phyloP scores from a whole-genome alignment of 1,140 invertebrate species.

The Chrysoperla carnea region DNA sequence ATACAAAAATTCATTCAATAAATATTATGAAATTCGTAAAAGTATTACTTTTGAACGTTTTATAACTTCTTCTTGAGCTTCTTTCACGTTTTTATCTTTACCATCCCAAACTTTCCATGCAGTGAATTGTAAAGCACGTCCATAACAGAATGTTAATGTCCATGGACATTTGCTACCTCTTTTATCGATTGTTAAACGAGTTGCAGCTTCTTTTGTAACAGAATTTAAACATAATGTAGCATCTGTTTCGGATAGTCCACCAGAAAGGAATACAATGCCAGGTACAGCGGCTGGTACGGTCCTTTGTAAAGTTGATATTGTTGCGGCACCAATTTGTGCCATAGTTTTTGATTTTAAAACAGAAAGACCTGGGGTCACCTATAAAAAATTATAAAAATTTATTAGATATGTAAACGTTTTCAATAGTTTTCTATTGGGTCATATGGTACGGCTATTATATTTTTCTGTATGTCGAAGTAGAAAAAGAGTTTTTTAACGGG shows the following conservation, averaged over 20 bases:
- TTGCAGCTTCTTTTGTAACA: slow-evolving; percentile 61
- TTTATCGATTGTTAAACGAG: background rate
- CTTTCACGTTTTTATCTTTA: slow-evolving; percentile 66
- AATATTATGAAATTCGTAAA: slow-evolving; percentile 4
- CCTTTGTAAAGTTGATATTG: slow-evolving; percentile 75
- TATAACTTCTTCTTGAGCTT: slow-evolving; percentile 74
- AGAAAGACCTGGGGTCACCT: slow-evolving; percentile 70
- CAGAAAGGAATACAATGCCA: slow-evolving; percentile 85
- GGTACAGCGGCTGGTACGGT: slow-evolving; percentile 85
- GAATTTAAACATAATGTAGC: slow-evolving; percentile 88
- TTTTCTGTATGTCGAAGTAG: no score
- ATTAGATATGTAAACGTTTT: no score
- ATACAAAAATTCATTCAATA: background rate
- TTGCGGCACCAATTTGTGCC: slow-evolving; percentile 68
- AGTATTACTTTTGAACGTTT: slow-evolving; percentile 82
- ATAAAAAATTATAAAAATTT: background rate
- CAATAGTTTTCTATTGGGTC: no score
- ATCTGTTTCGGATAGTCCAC: slow-evolving; percentile 93
- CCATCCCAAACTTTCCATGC: slow-evolving; percentile 86
- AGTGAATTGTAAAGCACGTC: slow-evolving; percentile 76
- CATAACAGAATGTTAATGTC: slow-evolving; percentile 92
- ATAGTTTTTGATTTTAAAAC: slow-evolving; percentile 55
- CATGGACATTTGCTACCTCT: slow-evolving; percentile 71
- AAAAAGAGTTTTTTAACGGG: background rate
- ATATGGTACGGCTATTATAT: no score